A percentile compares a stretch with the other conserved stretches of the same genome.
These are phyloP conservation scores for Eubasilissa splendida DNA, from an alignment of 2,888 invertebrate species.

Conservation along the genomic window DNA sequence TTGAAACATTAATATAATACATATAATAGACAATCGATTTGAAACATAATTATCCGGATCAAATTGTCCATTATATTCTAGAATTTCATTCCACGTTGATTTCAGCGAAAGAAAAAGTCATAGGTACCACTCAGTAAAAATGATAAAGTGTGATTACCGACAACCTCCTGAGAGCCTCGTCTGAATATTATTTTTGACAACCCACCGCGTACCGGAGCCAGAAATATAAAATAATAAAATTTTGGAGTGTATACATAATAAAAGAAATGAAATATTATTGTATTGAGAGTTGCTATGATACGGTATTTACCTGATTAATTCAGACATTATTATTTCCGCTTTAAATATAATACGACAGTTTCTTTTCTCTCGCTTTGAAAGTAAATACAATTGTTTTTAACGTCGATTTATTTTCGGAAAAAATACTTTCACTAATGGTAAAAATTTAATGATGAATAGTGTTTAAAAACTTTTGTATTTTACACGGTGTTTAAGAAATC, in stretches of 20 bases:
- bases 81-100: too few species aligned
- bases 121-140: too few species aligned
- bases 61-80: too few species aligned
- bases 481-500: background rate
- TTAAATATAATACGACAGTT: background rate
- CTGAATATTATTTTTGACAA: too few species aligned
- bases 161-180: too few species aligned
- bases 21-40: too few species aligned
- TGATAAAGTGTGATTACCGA: too few species aligned
- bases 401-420: background rate
- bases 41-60: too few species aligned
- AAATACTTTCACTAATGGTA: background rate
- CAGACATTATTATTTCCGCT: background rate
- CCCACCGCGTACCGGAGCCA: background rate
- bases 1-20: too few species aligned
- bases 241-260: background rate
- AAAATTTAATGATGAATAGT: too few species aligned
- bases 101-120: too few species aligned
- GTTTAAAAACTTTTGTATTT: background rate
- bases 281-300: background rate
- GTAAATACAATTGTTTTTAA: background rate
- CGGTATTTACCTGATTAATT: background rate
- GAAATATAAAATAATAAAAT: background rate
- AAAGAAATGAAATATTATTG: too few species aligned
- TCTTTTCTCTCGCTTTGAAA: constrained; percentile 5